Base-by-base conservation (phyloP, 2,888 invertebrate species). In the Archaeoteleia sp. region DNA sequence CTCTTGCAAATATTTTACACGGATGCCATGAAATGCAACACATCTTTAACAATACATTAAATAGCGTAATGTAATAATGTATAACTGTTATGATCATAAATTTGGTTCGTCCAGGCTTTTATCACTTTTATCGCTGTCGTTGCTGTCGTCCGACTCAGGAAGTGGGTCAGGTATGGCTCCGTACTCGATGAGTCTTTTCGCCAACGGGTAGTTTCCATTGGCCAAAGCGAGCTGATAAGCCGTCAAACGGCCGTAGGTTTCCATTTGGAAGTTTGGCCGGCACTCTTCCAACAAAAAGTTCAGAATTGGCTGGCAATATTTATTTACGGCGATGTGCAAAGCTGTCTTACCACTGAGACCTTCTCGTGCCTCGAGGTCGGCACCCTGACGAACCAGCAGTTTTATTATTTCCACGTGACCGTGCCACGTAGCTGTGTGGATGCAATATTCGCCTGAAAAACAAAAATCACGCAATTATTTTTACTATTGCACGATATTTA, bases 301-400 rank as follows among this genome's bases (percentile, higher is more conserved):
- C 53, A 89, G 87, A 74, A 93, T 86, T 8, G 88, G 85, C 55
- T 87, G 86, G 83, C 93, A 90, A 46, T 90, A 88, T 67, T 88
- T 87, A 78, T 91, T 90, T 40, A 93, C 90, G 3, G 93, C 93
- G 73, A 92, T 89, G 86, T 95, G 95, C 45, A 95, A 88, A 1
- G 93, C 89, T 37, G 94, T 93, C 80, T 91, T 90, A 0, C 95
- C 95, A 5, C 90, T 89, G 79, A 92, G 89, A 1, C 92, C 92
- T 82, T 95, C 95, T 83, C 90, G 89, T 46, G 92, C 92, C 85
- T 96, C 95, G 54, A 96, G 89, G 82, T 96, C 91, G 4, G 95
- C 95, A 43, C 95, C 94, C 79, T 90, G 90, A 82, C 89, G 89
- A 32, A 93, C 87, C 37, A 96, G 88, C 71, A 91, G 90, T 71